Conservation (phyloP, 2,888 invertebrate genomes). For the Caenorhabditis uteleia region DNA sequence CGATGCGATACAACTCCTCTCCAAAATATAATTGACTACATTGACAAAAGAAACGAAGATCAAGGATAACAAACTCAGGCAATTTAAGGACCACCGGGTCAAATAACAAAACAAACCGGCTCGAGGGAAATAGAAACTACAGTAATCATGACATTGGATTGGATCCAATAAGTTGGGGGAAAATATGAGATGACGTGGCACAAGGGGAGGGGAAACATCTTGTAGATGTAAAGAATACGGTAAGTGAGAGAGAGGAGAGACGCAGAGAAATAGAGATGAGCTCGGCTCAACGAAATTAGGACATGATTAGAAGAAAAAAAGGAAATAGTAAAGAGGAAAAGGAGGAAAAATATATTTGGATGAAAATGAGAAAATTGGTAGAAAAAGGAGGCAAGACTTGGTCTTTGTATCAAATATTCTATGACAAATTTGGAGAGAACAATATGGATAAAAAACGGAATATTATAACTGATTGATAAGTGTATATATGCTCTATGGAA, state of each 20-base stretch:
- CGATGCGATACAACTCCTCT: background rate
- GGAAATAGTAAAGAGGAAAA: too few species aligned
- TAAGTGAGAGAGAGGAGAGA: background rate
- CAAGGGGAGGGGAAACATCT: background rate
- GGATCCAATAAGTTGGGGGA: background rate
- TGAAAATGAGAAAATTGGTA: background rate
- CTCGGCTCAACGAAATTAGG: too few species aligned
- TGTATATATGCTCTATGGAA: too few species aligned
- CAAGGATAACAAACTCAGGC: background rate
- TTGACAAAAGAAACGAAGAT: background rate
- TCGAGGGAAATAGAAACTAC: background rate
- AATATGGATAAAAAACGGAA: too few species aligned
- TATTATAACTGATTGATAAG: too few species aligned
- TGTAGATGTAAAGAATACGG: background rate
- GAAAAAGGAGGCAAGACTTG: background rate
- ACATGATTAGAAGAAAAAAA: too few species aligned
- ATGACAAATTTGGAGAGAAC: too few species aligned
- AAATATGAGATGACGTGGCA: background rate
- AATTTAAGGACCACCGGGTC: conserved; percentile 13
- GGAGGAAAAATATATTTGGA: too few species aligned
- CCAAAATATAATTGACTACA: background rate
- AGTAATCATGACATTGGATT: background rate
- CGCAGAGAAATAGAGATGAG: too few species aligned
- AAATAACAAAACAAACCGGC: background rate
- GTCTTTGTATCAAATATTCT: background rate